Base-by-base conservation (phyloP, 2,888 invertebrate genomes). In the Odontocerum albicorne region DNA sequence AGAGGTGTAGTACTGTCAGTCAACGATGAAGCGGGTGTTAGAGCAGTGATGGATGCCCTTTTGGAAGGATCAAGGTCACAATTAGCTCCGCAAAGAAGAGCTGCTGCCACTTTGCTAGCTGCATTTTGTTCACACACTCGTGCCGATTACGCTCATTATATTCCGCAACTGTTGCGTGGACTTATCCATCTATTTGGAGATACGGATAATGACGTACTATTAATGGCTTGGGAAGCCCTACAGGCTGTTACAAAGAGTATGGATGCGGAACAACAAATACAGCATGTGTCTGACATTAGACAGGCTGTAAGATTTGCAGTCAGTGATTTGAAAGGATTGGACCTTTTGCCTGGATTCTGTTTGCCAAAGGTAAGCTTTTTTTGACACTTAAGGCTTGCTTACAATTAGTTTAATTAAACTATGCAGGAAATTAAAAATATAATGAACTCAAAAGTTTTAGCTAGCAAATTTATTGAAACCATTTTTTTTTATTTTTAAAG, bases 1-100 rank as follows among this genome's bases (percentile, higher is more conserved):
- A 88, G 95, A 68, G 86, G 90, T 44, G 97, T 98, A 31, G 87
- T 98, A 60, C 76, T 97, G 63, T 94, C 97, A 0, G 92, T 97
- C 2, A 81, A 82, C 1, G 96, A 94, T 67, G 91, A 96, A 68
- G 82, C 86, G 17, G 96, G 96, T 8, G 87, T 96, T 2, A 79
- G 93, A 27, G 89, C 89, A 35, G 87, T 96, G 4, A 86, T 96
- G 74, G 93, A 94, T 67, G 89, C 90, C 50, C 76, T 96, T 49
- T 81, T 96, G 70, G 86, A 88, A 63, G 85, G 87, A 10, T 86
- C 89, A 4, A 82, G 85, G 65, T 82, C 84, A 19, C 82, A 84
- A 1, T 78, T 81, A 62, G 67, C 80, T 3, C 79, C 80, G 47
- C 83, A 85, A 43, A 82, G 91, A 57, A 84, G 91, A 64, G 90